Evolutionary conservation across 2,797 vertebrate genomes (phyloP).

Genomic region (Centroberyx gerrardi): DNA sequence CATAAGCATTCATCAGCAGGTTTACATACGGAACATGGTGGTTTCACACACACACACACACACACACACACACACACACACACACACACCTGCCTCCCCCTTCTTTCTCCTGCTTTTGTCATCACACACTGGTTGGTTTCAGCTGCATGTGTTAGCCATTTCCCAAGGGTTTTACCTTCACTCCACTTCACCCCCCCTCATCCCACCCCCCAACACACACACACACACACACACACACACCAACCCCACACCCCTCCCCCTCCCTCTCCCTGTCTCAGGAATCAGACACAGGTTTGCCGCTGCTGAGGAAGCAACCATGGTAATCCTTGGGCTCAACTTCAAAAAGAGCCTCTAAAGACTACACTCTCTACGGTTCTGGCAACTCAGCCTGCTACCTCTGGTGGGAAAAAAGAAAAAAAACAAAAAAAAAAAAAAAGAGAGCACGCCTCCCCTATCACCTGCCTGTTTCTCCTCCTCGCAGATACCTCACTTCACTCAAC

Average conservation of each 20-base stretch:
- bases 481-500: conserved; percentile 50
- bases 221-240: conserved; percentile 30
- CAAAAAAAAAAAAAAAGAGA: neutral
- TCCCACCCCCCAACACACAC: conserved; percentile 34
- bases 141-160: conserved; percentile 55
- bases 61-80: conserved; percentile 1
- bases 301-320: conserved; percentile 85
- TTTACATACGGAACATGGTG: neutral
- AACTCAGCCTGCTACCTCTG: conserved; percentile 70
- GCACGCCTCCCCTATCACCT: conserved; percentile 49
- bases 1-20: conserved; percentile 47
- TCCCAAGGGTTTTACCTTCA: conserved; percentile 64
- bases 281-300: conserved; percentile 80
- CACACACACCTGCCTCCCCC: conserved; percentile 5
- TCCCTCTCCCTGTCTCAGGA: conserved; percentile 65
- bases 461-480: conserved; percentile 52
- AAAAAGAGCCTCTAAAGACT: conserved; percentile 84
- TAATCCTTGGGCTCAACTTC: conserved; percentile 87
- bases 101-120: conserved; percentile 51
- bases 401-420: conserved; percentile 27
- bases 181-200: conserved; percentile 39
- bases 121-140: conserved; percentile 54
- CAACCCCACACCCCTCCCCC: no score
- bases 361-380: conserved; percentile 72
- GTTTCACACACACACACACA: neutral